A percentile compares a stretch with the other conserved stretches of the same genome.
Conservation (phyloP, 2,888 invertebrate genomes). For the Trilocha varians region DNA sequence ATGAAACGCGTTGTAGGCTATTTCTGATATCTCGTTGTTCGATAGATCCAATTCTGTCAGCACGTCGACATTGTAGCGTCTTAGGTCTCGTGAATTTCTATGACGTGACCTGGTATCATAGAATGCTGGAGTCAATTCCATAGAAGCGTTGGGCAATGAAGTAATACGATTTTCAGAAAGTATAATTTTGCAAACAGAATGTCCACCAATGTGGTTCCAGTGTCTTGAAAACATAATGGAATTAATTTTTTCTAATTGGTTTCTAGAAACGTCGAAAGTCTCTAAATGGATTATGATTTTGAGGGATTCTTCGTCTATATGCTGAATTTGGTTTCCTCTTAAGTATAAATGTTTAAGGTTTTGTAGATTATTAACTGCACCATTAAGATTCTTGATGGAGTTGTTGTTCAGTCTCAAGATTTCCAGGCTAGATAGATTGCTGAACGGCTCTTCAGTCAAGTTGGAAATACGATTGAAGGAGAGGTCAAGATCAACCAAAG, state of each 20-base stretch:
- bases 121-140: slow-evolving; percentile 23
- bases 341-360: slow-evolving; percentile 48
- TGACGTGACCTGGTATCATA: too few relatives aligned
- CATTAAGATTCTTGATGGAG: slow-evolving; percentile 47
- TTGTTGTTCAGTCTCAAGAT: slow-evolving; percentile 45
- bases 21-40: slow-evolving; percentile 37
- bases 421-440: slow-evolving; percentile 40
- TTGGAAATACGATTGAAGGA: slow-evolving; percentile 42
- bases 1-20: slow-evolving; percentile 51
- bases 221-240: slow-evolving; percentile 46
- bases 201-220: slow-evolving; percentile 44
- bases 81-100: slow-evolving; percentile 24
- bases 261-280: slow-evolving; percentile 54
- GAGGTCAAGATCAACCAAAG: slow-evolving; percentile 45
- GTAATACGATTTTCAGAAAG: slow-evolving; percentile 45
- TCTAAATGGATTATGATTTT: slow-evolving; percentile 50
- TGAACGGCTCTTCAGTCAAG: slow-evolving; percentile 44
- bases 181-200: slow-evolving; percentile 44
- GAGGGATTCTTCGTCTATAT: slow-evolving; percentile 41
- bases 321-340: slow-evolving; percentile 40
- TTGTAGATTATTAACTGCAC: slow-evolving; percentile 46
- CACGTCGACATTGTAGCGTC: slow-evolving; percentile 24
- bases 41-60: slow-evolving; percentile 52
- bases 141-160: slow-evolving; percentile 36
- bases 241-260: slow-evolving; percentile 38